Conservation (phyloP, 2,797 vertebrate genomes). For the Pelodytes ibericus region DNA sequence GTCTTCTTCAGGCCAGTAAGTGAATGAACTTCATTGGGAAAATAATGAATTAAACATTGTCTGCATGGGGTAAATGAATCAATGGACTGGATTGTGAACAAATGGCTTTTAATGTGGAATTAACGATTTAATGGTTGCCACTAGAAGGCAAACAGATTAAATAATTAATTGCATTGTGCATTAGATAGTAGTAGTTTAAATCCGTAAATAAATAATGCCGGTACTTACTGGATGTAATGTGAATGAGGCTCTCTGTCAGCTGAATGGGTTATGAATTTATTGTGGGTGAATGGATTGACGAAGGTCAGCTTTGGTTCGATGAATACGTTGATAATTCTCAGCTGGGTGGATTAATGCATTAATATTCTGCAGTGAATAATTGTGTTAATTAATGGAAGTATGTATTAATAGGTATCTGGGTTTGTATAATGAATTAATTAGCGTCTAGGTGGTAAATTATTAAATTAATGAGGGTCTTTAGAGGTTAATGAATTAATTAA, state of each 20-base stretch:
- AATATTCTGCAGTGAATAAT: constrained; percentile 2
- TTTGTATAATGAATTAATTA: constrained; percentile 1
- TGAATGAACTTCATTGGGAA: too few relatives aligned
- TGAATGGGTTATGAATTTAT: neutral
- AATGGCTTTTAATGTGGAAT: neutral
- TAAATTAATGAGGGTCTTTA: neutral
- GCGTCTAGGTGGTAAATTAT: neutral
- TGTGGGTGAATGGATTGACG: neutral
- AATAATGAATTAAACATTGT: neutral
- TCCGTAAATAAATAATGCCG: neutral
- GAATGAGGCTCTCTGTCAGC: neutral
- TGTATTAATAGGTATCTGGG: constrained; percentile 31
- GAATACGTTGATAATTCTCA: constrained; percentile 26
- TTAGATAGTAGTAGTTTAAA: neutral
- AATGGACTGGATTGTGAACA: neutral
- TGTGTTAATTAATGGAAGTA: constrained; percentile 1
- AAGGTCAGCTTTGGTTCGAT: neutral
- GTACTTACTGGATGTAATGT: neutral
- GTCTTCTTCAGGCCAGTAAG: too few relatives aligned
- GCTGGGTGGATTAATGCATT: constrained; percentile 8
- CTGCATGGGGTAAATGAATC: neutral
- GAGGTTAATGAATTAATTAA: neutral
- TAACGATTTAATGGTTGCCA: neutral
- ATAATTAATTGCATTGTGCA: neutral
- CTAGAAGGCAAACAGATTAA: neutral